Base-by-base conservation (phyloP, 2,113 vertebrate species). In the Canis aureus region DNA sequence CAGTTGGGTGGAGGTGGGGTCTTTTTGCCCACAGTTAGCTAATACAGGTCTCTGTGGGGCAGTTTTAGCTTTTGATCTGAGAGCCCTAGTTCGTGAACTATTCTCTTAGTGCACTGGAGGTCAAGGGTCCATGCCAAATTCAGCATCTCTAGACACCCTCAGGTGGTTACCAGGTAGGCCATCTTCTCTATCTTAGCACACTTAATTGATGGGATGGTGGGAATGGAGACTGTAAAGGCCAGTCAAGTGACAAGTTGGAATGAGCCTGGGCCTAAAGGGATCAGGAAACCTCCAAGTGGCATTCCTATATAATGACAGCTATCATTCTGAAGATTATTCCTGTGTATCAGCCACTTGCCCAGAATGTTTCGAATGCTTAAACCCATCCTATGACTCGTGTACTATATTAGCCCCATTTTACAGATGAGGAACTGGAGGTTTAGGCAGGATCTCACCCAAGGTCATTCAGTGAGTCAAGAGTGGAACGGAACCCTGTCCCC, bases 271-370 rank as follows among this genome's bases (percentile, higher is more conserved):
- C 10, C 51, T 38, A 0, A 2, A 79, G 67, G 12, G 12, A n/a
- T 25, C 0, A 6, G 62, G 17, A n/a, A 6, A 62, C 15, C n/a
- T 78, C 81, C 32, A 5, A 3, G 25, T 51, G 32, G 20, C 67
- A 17, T 15, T 25, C 1, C 3, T 53, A 29, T 22, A 27, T 8
- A 64, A 32, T 11, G n/a, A 35, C 1, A 1, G 3, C 49, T 59
- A 1, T 5, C 1, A 6, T 23, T n/a, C 74, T 60, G 4, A 32
- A 78, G 59, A 2, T 27, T 23, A 7, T 8, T 66, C 32, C 32
- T 12, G 29, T 12, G 15, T 19, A 19, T 23, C 3, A 10, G 32
- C 1, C 59, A 7, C 76, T 43, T 20, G 51, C 10, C 51, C 35
- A 25, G 0, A 4, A 2, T 35, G 43, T 78, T 66, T 49, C 35